Evolutionary conservation across 1,140 invertebrate species (phyloP).

Genomic region (Drosophila paulistorum): DNA sequence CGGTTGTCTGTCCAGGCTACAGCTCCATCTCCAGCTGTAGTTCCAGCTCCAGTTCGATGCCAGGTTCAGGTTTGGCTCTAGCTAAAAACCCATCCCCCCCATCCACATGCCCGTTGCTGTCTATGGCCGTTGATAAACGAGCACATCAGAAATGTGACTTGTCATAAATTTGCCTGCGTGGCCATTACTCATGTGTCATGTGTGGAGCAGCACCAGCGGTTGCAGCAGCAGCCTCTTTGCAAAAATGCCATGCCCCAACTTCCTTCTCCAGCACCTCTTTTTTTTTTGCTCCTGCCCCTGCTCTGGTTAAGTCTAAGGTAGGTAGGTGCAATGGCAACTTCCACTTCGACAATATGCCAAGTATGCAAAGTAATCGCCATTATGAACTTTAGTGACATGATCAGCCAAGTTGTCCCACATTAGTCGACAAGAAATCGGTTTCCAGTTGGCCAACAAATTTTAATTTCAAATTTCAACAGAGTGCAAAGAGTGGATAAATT

Average conservation of each 20-base stretch:
- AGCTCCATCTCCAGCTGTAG: conserved; percentile 4
- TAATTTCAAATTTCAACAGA: too few species aligned
- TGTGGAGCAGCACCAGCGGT: conserved; percentile 61
- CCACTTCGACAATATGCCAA: conserved; percentile 79
- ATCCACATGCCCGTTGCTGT: conserved; percentile 45
- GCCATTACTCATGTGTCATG: conserved; percentile 81
- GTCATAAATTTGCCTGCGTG: conserved; percentile 81
- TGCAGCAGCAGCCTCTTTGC: conserved; percentile 35
- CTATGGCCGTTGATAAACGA: conserved; percentile 79
- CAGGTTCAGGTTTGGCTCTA: conserved; percentile 40
- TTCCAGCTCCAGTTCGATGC: background rate
- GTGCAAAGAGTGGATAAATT: too few species aligned
- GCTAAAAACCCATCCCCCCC: conserved; percentile 11
- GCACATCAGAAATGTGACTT: conserved; percentile 82
- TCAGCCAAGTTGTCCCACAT: conserved; percentile 69
- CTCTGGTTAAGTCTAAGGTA: background rate
- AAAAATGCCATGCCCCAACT: background rate
- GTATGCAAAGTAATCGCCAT: conserved; percentile 77
- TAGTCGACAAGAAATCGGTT: conserved; percentile 18
- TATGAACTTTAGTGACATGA: conserved; percentile 80
- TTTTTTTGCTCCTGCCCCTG: background rate
- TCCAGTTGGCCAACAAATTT: background rate
- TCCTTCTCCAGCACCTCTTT: background rate
- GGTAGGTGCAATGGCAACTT: conserved; percentile 54
- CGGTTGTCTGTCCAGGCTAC: conserved; percentile 26